Conservation (phyloP, 2,797 vertebrate genomes). For the Mormyrops attenuatus region DNA sequence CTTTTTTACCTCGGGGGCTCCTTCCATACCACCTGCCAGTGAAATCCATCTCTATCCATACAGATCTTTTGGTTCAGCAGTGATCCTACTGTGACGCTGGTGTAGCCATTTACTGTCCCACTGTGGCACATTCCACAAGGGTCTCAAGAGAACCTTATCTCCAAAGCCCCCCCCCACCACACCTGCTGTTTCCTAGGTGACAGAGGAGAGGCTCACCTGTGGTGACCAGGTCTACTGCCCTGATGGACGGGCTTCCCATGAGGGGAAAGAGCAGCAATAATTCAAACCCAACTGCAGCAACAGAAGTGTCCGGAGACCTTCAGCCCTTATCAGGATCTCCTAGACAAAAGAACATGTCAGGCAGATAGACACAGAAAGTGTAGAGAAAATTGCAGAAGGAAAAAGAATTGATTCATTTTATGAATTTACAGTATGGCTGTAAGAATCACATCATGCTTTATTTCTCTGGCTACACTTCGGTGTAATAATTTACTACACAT, state of each 20-base stretch:
- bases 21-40: neutral
- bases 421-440: neutral
- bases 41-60: neutral
- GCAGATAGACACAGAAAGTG: neutral
- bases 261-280: conserved; percentile 29
- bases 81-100: neutral
- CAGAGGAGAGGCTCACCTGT: conserved; percentile 39
- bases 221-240: conserved; percentile 33
- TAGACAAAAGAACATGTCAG: neutral
- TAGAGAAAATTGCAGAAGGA: neutral
- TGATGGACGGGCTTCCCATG: conserved; percentile 28
- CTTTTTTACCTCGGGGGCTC: neutral
- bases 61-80: neutral
- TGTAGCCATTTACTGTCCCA: conserved; percentile 32
- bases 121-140: conserved; percentile 33
- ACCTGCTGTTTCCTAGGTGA: conserved; percentile 48
- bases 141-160: conserved; percentile 41
- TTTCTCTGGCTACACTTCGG: neutral
- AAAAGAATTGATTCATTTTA: neutral
- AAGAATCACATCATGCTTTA: neutral
- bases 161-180: conserved; percentile 22
- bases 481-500: neutral
- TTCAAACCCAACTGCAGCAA: neutral
- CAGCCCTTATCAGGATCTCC: neutral
- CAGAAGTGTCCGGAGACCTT: neutral